These are phyloP conservation scores for Euschistus heros DNA, from an alignment of 1,140 invertebrate genomes.

Conservation along the genomic window DNA sequence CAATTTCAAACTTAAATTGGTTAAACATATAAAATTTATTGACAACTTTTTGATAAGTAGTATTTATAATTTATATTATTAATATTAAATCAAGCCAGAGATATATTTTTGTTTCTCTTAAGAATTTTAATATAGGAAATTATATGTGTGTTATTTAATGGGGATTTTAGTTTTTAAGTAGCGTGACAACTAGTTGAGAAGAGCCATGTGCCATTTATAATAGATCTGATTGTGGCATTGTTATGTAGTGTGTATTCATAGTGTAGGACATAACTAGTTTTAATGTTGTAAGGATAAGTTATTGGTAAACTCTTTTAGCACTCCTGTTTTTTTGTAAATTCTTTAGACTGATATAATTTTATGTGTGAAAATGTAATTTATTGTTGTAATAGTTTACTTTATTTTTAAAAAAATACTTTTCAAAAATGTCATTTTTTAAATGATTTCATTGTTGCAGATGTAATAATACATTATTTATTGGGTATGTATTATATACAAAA, in stretches of 20 bases:
- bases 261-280: neutral
- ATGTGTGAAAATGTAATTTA: neutral
- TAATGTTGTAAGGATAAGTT: neutral
- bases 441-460: neutral
- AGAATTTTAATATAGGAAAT: neutral
- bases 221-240: slow-evolving; percentile 14
- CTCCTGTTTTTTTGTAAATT: neutral
- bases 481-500: slow-evolving; percentile 17
- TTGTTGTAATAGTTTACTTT: neutral
- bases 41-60: too few relatives aligned
- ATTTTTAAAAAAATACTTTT: neutral
- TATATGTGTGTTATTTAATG: neutral
- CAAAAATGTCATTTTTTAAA: neutral
- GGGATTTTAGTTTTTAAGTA: slow-evolving; percentile 13
- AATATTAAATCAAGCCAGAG: neutral
- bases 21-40: too few relatives aligned
- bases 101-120: neutral
- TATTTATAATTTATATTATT: neutral
- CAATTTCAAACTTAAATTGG: too few relatives aligned
- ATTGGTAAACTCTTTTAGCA: neutral
- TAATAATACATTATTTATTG: slow-evolving; percentile 15
- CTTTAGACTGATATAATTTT: neutral
- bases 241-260: slow-evolving; percentile 5
- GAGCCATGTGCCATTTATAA: slow-evolving; percentile 6
- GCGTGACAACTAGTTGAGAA: neutral